phyloP scores from a whole-genome alignment of 2,888 invertebrate genomes.

The Rapana venosa region DNA sequence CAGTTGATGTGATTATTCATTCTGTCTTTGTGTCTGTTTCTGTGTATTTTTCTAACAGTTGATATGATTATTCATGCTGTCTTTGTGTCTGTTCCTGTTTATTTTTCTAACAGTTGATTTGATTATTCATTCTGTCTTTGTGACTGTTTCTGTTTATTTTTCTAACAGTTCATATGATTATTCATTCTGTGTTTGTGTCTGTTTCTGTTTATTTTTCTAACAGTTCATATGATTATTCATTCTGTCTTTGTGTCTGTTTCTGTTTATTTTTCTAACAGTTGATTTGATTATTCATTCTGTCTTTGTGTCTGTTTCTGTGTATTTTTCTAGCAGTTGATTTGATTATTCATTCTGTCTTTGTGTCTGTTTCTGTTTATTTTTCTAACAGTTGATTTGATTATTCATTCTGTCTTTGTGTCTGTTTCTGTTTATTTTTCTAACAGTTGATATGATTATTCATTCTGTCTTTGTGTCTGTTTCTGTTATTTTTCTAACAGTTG shows the following conservation, averaged over 20 bases:
- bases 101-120: not conserved
- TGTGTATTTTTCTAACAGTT: not conserved
- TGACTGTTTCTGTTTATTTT: not conserved
- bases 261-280: not conserved
- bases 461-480: not conserved
- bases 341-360: not conserved
- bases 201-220: not conserved
- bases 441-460: too few relatives aligned
- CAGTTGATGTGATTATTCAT: too few relatives aligned
- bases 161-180: not conserved
- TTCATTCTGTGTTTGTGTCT: not conserved
- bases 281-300: not conserved
- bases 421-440: not conserved
- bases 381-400: not conserved
- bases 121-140: not conserved
- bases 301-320: not conserved
- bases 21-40: not conserved
- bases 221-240: too few relatives aligned
- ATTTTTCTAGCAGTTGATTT: not conserved
- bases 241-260: not conserved
- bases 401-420: not conserved
- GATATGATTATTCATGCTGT: not conserved
- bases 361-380: not conserved
- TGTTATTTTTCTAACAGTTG: not conserved
- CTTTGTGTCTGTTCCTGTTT: constrained; percentile 9